Percentiles rank a stretch among this genome's conserved stretches.
phyloP scores from a whole-genome alignment of 2,888 invertebrate species.

The Pachycephus smyrnensis region DNA sequence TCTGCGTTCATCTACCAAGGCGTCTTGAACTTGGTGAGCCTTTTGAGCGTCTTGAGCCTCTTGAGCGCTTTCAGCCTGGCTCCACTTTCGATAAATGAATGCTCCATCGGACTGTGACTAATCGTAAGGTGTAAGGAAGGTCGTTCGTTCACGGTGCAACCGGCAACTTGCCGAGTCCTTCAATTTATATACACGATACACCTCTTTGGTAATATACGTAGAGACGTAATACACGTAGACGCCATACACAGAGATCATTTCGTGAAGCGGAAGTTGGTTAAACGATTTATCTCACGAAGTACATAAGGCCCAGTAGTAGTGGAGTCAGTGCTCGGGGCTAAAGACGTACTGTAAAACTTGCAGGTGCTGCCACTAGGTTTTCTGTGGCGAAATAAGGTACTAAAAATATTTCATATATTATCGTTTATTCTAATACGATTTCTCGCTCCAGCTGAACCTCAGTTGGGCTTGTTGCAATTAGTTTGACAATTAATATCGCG shows the following conservation, averaged over 20 bases:
- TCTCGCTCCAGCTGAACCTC: not conserved
- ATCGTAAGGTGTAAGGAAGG: constrained; percentile 49
- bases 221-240: not conserved
- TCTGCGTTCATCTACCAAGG: not conserved
- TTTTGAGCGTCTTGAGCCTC: too few species aligned
- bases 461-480: constrained; percentile 38
- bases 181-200: constrained; percentile 38
- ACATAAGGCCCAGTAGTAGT: not conserved
- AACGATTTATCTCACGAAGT: not conserved
- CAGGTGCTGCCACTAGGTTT: not conserved
- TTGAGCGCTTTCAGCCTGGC: not conserved
- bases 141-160: constrained; percentile 28
- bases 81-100: not conserved
- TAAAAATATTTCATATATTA: not conserved
- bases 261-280: not conserved
- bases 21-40: not conserved
- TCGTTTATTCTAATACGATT: not conserved
- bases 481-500: constrained; percentile 45
- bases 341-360: not conserved
- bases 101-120: constrained; percentile 36
- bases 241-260: not conserved
- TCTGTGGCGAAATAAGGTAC: not conserved
- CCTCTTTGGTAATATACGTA: constrained; percentile 14
- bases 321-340: not conserved
- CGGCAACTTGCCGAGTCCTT: constrained; percentile 25